These are phyloP conservation scores for Kryptolebias marmoratus DNA, from an alignment of 2,113 vertebrate genomes.

Conservation along the genomic window DNA sequence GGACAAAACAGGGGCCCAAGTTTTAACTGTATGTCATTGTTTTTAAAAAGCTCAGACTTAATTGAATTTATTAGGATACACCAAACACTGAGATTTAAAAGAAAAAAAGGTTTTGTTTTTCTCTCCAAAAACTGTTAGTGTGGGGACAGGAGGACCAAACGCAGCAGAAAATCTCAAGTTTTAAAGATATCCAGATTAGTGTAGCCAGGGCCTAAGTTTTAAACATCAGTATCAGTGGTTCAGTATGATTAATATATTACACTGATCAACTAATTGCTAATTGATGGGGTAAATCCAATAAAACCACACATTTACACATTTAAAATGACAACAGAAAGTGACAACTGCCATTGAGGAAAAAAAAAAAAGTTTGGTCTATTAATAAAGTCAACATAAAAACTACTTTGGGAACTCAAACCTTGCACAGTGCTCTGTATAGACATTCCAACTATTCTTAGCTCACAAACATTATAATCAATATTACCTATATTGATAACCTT, in stretches of 20 bases:
- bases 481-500: conserved; percentile 80
- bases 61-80: too few relatives aligned
- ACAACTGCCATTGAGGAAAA: conserved; percentile 60
- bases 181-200: too few relatives aligned
- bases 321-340: conserved; percentile 68
- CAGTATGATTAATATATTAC: conserved; percentile 9
- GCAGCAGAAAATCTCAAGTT: too few relatives aligned
- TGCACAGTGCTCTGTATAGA: conserved; percentile 86
- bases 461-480: conserved; percentile 83
- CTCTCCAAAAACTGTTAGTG: too few relatives aligned
- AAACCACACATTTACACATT: conserved; percentile 73
- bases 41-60: too few relatives aligned
- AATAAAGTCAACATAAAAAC: conserved; percentile 69
- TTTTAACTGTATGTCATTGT: too few relatives aligned
- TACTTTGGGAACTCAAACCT: conserved; percentile 79
- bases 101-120: too few relatives aligned
- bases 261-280: conserved; percentile 24
- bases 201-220: not conserved
- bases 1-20: too few relatives aligned
- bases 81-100: too few relatives aligned
- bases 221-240: conserved; percentile 38
- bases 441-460: conserved; percentile 83
- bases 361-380: conserved; percentile 76
- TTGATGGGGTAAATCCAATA: conserved; percentile 50
- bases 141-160: too few relatives aligned